Conservation (phyloP, 2,113 vertebrate species). For the Oplegnathus fasciatus region DNA sequence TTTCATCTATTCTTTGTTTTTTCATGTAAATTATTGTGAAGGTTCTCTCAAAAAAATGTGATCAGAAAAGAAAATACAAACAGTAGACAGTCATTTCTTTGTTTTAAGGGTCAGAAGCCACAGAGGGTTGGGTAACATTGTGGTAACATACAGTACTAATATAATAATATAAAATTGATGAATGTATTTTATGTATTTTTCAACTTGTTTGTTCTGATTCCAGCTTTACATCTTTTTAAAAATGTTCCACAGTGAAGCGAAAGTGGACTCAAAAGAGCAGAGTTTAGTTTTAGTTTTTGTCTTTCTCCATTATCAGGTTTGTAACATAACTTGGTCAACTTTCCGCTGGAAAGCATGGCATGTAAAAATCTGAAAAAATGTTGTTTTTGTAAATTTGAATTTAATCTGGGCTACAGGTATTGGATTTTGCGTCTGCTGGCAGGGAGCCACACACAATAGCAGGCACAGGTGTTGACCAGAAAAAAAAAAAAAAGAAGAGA, state of each 20-base stretch:
- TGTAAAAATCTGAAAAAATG: constrained; percentile 54
- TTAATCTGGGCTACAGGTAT: constrained; percentile 69
- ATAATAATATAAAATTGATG: not conserved
- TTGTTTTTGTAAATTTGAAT: constrained; percentile 71
- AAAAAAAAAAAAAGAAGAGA: constrained; percentile 38
- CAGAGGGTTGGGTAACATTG: not conserved
- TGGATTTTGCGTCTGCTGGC: constrained; percentile 68
- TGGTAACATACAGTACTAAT: rapidly evolving
- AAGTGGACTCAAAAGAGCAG: not conserved
- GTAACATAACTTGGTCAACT: constrained; percentile 40
- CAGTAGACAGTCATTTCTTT: not conserved
- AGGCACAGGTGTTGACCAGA: constrained; percentile 76
- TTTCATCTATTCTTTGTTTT: not conserved
- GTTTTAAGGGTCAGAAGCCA: constrained; percentile 6
- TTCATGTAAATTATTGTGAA: not conserved
- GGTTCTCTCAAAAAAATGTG: not conserved
- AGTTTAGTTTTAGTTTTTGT: not conserved
- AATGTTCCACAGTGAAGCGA: not conserved
- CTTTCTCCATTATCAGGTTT: constrained; percentile 12
- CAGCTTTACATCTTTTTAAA: not conserved
- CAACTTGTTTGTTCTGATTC: not conserved
- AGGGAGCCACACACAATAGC: constrained; percentile 67
- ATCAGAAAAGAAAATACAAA: not conserved
- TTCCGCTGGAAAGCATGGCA: constrained; percentile 7
- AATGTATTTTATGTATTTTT: not conserved